These are phyloP conservation scores for Hymenopus coronatus DNA, from an alignment of 2,888 invertebrate species.

Conservation along the genomic window DNA sequence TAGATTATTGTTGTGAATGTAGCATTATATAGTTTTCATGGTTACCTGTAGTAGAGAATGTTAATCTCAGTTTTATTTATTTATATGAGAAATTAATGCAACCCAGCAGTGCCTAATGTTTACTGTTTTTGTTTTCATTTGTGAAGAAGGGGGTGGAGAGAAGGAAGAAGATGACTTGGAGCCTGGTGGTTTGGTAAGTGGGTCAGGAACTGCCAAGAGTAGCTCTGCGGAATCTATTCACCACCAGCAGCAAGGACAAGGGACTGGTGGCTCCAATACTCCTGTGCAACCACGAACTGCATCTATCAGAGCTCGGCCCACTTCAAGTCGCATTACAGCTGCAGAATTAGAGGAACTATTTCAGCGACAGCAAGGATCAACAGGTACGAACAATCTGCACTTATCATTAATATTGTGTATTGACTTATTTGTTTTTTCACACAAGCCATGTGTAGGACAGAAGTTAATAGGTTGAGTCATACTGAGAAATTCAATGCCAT, in stretches of 20 bases:
- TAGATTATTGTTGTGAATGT: no score
- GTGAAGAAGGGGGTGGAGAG: constrained; percentile 32
- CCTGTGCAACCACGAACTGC: constrained; percentile 73
- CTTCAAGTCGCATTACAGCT: constrained; percentile 83
- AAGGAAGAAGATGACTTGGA: constrained; percentile 36
- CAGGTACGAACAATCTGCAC: background rate
- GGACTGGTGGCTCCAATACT: constrained; percentile 25
- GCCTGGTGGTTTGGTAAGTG: constrained; percentile 70
- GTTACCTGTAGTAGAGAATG: no score
- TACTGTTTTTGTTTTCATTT: background rate
- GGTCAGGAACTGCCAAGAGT: constrained; percentile 69
- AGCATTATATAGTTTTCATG: no score
- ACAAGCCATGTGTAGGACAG: no score
- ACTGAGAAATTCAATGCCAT: no score
- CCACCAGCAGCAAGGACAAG: constrained; percentile 48
- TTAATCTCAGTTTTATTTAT: no score
- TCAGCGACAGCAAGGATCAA: constrained; percentile 71
- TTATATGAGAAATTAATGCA: no score
- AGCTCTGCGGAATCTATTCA: constrained; percentile 81
- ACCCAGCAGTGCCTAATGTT: background rate
- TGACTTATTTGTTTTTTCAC: no score
- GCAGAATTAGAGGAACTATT: constrained; percentile 91
- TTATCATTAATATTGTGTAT: background rate
- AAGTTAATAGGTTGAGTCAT: no score
- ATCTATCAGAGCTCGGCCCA: constrained; percentile 85